phyloP scores from a whole-genome alignment of 2,888 invertebrate genomes.

The Prosapia bicincta region DNA sequence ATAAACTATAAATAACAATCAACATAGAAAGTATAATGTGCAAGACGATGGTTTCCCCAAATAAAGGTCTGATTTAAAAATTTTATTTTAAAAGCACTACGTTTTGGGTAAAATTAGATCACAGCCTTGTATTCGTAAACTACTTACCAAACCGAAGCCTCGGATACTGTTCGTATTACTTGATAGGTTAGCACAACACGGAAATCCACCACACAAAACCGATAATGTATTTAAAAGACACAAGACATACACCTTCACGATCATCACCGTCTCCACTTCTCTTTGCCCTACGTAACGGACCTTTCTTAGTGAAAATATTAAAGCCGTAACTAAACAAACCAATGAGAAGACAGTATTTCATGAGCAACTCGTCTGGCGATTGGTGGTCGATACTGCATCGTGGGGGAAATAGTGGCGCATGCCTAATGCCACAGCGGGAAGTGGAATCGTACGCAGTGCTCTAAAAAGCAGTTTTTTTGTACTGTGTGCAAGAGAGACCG shows the following conservation, averaged over 20 bases:
- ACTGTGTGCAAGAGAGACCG: not conserved
- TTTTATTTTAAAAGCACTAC: too few relatives aligned
- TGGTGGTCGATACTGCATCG: not conserved
- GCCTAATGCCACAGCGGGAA: not conserved
- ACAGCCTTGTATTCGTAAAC: too few relatives aligned
- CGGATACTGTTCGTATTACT: too few relatives aligned
- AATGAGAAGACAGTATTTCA: not conserved
- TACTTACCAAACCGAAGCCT: too few relatives aligned
- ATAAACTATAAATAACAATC: too few relatives aligned
- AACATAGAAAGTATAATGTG: too few relatives aligned
- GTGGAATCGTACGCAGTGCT: not conserved
- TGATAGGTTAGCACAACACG: too few relatives aligned
- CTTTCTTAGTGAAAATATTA: not conserved
- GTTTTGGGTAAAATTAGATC: too few relatives aligned
- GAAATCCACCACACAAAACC: not conserved
- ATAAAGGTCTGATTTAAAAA: too few relatives aligned
- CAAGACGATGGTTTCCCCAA: too few relatives aligned
- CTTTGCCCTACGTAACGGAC: not conserved
- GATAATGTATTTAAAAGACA: not conserved
- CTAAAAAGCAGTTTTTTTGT: not conserved
- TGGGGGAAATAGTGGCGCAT: not conserved
- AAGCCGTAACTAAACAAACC: not conserved
- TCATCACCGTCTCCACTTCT: not conserved
- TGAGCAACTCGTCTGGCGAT: not conserved
- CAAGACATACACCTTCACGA: not conserved